phyloP scores from a whole-genome alignment of 2,113 vertebrate genomes.

The Beaufortia kweichowensis region DNA sequence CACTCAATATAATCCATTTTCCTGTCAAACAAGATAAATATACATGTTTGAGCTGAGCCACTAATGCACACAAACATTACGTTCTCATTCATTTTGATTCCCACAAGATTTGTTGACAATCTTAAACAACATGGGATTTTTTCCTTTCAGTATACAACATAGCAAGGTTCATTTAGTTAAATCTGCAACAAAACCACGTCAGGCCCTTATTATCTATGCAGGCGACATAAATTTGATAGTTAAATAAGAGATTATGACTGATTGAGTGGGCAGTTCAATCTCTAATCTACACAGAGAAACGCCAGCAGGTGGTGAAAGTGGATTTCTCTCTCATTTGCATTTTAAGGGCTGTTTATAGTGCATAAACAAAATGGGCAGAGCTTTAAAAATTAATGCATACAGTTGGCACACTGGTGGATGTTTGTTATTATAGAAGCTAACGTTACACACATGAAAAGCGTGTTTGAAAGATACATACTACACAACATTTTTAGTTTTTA shows the following conservation, averaged over 20 bases:
- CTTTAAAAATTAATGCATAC: conserved; percentile 21
- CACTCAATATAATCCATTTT: conserved; percentile 25
- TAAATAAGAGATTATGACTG: conserved; percentile 15
- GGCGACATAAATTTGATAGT: conserved; percentile 6
- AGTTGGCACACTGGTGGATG: conserved; percentile 14
- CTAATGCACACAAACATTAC: not conserved
- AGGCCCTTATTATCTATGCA: conserved; percentile 3
- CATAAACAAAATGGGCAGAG: conserved; percentile 20
- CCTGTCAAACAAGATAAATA: conserved; percentile 43
- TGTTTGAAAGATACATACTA: not conserved
- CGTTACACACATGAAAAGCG: not conserved
- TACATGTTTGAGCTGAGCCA: not conserved
- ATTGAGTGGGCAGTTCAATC: not conserved
- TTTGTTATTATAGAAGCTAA: conserved; percentile 17
- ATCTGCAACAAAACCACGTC: conserved; percentile 30
- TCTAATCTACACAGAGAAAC: conserved; percentile 4
- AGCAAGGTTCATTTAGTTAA: conserved; percentile 29
- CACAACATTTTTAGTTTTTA: no score
- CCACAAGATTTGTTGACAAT: not conserved
- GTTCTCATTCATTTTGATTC: conserved; percentile 20
- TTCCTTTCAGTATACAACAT: conserved; percentile 3
- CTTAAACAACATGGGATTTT: not conserved
- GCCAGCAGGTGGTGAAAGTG: conserved; percentile 16
- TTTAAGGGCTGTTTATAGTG: conserved; percentile 25
- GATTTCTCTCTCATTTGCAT: conserved; percentile 28